phyloP scores from a whole-genome alignment of 2,888 invertebrate species.

The Pterostichus niger region DNA sequence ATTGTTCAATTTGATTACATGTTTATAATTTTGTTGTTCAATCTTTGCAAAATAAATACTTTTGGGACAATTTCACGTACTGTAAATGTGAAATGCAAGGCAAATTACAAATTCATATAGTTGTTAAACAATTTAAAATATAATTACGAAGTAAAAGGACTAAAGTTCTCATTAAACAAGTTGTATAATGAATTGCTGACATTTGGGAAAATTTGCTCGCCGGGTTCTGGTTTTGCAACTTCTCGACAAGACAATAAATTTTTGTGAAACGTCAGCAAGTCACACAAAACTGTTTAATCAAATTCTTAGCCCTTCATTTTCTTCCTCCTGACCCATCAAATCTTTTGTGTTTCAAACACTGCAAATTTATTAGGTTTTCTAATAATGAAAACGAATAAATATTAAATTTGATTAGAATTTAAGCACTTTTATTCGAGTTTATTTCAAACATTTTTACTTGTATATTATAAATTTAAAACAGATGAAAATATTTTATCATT shows the following conservation, averaged over 20 bases:
- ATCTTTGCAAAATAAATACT: too few species aligned
- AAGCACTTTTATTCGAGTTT: too few species aligned
- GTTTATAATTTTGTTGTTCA: too few species aligned
- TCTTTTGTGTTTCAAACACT: conserved; percentile 26
- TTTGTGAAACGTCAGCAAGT: conserved; percentile 33
- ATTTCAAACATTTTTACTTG: too few species aligned
- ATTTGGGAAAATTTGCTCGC: conserved; percentile 35
- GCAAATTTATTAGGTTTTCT: conserved; percentile 28
- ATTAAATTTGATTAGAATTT: not conserved
- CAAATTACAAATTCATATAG: conserved; percentile 29
- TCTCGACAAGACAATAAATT: conserved; percentile 42
- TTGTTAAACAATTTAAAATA: conserved; percentile 40
- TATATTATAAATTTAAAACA: too few species aligned
- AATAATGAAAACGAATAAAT: conserved; percentile 1
- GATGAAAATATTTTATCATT: too few species aligned
- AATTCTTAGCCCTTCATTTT: conserved; percentile 23
- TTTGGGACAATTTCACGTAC: too few species aligned
- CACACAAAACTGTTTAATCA: conserved; percentile 46
- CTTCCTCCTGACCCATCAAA: conserved; percentile 30
- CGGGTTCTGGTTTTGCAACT: not conserved
- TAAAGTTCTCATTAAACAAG: conserved; percentile 38
- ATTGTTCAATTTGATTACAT: too few species aligned
- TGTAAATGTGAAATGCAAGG: not conserved
- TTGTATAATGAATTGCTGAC: conserved; percentile 39
- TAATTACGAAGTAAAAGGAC: conserved; percentile 1